These are phyloP conservation scores for Alectoris magna DNA, from an alignment of 2,797 vertebrate genomes.

Conservation along the genomic window DNA sequence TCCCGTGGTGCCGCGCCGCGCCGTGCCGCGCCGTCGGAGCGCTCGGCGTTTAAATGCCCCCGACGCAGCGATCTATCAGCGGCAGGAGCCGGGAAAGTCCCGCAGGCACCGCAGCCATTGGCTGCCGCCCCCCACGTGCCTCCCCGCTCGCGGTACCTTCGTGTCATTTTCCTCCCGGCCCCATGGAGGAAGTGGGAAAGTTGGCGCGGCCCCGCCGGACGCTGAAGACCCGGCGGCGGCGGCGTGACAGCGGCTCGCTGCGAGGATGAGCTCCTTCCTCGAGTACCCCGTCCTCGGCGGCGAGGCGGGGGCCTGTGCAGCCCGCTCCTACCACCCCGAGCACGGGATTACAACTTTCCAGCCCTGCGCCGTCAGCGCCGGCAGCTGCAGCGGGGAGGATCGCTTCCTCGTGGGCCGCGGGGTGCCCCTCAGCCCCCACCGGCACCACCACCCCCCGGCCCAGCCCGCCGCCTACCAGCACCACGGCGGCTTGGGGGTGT, in stretches of 20 bases:
- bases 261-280: slow-evolving; percentile 96
- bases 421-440: slow-evolving; percentile 87
- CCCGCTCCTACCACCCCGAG: slow-evolving; percentile 90
- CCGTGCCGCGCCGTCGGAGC: slow-evolving; percentile 82
- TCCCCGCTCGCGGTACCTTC: slow-evolving; percentile 87
- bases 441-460: slow-evolving; percentile 71
- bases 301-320: slow-evolving; percentile 90
- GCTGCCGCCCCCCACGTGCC: slow-evolving; percentile 83
- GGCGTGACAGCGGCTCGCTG: slow-evolving; percentile 87
- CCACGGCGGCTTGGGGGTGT: slow-evolving; percentile 85
- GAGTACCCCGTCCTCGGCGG: slow-evolving; percentile 92
- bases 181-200: slow-evolving; percentile 90
- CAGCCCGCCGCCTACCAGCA: slow-evolving; percentile 89
- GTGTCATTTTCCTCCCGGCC: slow-evolving; percentile 88
- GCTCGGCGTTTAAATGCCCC: slow-evolving; percentile 95
- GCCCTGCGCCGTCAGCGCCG: slow-evolving; percentile 91
- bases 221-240: slow-evolving; percentile 80
- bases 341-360: slow-evolving; percentile 97
- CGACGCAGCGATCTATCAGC: slow-evolving; percentile 91
- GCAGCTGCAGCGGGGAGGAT: slow-evolving; percentile 90
- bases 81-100: slow-evolving; percentile 82
- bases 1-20: background rate
- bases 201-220: slow-evolving; percentile 88
- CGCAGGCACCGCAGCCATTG: slow-evolving; percentile 87
- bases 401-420: slow-evolving; percentile 90